These are phyloP conservation scores for Atta colombica DNA, from an alignment of 1,140 invertebrate species.

Conservation along the genomic window DNA sequence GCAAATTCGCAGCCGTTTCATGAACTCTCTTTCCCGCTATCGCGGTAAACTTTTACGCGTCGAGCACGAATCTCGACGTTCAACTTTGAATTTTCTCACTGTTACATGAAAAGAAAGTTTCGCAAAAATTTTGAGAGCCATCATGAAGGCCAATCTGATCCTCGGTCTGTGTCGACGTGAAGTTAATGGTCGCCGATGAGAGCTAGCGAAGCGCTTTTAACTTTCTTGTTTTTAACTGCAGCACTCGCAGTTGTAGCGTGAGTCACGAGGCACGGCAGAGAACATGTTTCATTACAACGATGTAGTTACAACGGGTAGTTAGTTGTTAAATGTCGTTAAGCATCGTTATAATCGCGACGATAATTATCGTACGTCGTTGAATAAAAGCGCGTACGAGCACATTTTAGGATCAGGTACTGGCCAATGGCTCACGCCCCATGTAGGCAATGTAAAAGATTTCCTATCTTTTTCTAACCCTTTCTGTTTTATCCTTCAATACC, in stretches of 20 bases:
- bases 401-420: slow-evolving; percentile 11
- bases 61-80: slow-evolving; percentile 13
- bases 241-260: background rate
- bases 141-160: slow-evolving; percentile 16
- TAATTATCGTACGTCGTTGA: slow-evolving; percentile 72
- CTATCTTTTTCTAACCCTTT: background rate
- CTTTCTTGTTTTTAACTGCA: slow-evolving; percentile 33
- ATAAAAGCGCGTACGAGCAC: slow-evolving; percentile 55
- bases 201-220: slow-evolving; percentile 30
- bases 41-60: slow-evolving; percentile 20
- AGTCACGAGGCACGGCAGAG: slow-evolving; percentile 51
- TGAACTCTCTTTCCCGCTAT: background rate
- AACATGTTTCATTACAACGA: slow-evolving; percentile 70
- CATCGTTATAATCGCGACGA: slow-evolving; percentile 72
- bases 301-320: slow-evolving; percentile 66
- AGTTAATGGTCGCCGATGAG: slow-evolving; percentile 36
- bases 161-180: background rate
- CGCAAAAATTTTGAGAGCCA: slow-evolving; percentile 35
- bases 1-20: slow-evolving; percentile 3
- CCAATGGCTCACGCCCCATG: slow-evolving; percentile 25
- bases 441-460: slow-evolving; percentile 66
- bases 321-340: slow-evolving; percentile 76
- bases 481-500: too few relatives aligned
- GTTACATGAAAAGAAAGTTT: slow-evolving; percentile 23
- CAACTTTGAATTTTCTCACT: slow-evolving; percentile 41